Base-by-base conservation (phyloP, 2,113 vertebrate genomes). In the Sturnus vulgaris region DNA sequence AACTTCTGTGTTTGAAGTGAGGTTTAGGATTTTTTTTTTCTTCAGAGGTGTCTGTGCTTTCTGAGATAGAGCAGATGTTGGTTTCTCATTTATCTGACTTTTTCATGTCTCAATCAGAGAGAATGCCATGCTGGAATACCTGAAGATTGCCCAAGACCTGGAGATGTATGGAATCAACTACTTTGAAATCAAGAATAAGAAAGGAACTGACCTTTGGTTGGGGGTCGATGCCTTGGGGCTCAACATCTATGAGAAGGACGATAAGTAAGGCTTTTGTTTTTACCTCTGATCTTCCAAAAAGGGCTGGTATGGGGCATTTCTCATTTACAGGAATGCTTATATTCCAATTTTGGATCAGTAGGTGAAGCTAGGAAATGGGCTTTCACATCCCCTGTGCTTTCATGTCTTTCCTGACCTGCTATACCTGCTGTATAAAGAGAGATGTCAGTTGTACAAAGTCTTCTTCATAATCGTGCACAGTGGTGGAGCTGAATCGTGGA, bases 111-210 rank as follows among this genome's bases (percentile, higher is more conserved):
- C 50, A 33, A 52, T 33, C 70, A 99, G 99, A 92, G 99, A 99
- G 93, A 99, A 97, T 12, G 98, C 99, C 12, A 99, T 99, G 98
- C 61, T 99, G 95, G 99, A 99, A 95, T 99, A 99, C 90, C 97
- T 99, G 97, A 99, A 99, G 98, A 99, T 99, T 25, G 99, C 99
- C 39, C 99, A 99, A 96, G 99, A 99, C 95, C 97, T 99, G 96
- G 99, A 99, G 85, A 99, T 99, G 99, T 99, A 99, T 18, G 99
- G 99, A 16, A 99, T 99, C 88, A 99, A 99, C 97, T 99, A 99
- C 91, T 99, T 99, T 61, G 99, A 99, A 95, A 99, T 99, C 92
- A 99, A 99, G 97, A 99, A 99, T 79, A 99, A 99, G 97, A 99
- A 99, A 96, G 99, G 99, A 76, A 99, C 99, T 22, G 99, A 99